Evolutionary conservation across 2,797 vertebrate genomes (phyloP), one percentile per base, ranked within the genome.

Genomic region (Amniataba percoides): DNA sequence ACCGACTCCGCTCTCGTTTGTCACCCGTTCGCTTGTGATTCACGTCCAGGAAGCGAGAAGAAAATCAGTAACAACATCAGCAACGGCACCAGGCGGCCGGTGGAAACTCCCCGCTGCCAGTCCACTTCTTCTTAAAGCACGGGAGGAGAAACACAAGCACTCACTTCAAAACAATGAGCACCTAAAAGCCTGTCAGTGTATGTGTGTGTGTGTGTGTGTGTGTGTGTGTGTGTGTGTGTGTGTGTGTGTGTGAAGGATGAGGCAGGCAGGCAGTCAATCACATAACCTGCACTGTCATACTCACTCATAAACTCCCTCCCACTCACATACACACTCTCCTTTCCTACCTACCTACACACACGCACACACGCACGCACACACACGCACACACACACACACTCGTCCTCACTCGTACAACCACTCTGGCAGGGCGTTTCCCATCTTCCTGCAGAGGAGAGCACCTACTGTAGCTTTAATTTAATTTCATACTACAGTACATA

Each of bases 391-490:
- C 48, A 66, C 77, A 74, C 77, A 62, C 40, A 74, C 21, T 19
- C 11, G 2, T 40, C 27, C 18, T 60, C 59, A 16, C 74, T 61
- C 65, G 19, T 25, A 23, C 48, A 53, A 55, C 43, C 74, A 72
- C 74, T 71, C 67, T 65, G 43, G 36, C 64, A 74, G 89, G 88
- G 90, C 86, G 85, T 86, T 84, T 87, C 75, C 83, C 65, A 51
- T 59, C 83, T 51, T 40, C 70, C 12, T 76, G 84, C 80, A 82
- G 58, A 79, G 55, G 31, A 76, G 51, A 73, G 79, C 52, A 18
- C 52, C 49, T 21, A 21, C 75, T 31, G 25, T 19, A 45, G 66
- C 82, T 79, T 60, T 59, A 63, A 78, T 85, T 82, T 40, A 61
- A 87, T 87, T 81, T 81, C 67, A 81, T 81, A 71, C 69, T 52